phyloP scores from a whole-genome alignment of 2,113 vertebrate species.

The Motacilla tschutschensis region DNA sequence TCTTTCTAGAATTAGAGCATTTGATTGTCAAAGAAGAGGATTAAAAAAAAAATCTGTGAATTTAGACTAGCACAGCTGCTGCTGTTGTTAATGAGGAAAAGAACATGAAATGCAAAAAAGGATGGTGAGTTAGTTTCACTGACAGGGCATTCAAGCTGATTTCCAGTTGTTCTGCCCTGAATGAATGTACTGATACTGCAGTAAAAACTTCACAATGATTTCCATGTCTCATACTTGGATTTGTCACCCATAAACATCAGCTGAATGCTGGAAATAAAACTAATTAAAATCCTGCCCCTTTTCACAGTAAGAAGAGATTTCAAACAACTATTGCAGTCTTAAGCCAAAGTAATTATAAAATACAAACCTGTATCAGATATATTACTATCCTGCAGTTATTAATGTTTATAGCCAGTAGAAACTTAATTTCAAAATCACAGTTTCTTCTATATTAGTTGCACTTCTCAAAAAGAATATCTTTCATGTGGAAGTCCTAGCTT shows the following conservation, averaged over 20 bases:
- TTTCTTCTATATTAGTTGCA: neutral
- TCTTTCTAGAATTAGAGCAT: neutral
- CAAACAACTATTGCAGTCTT: slow-evolving; percentile 15
- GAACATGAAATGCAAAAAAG: slow-evolving; percentile 9
- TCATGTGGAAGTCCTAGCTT: neutral
- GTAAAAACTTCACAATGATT: neutral
- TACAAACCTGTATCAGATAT: neutral
- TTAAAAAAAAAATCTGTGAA: neutral
- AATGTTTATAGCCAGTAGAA: slow-evolving; percentile 25
- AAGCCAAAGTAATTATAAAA: slow-evolving; percentile 50
- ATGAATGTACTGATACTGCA: slow-evolving; percentile 10
- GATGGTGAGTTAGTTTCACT: neutral
- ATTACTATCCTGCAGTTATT: neutral
- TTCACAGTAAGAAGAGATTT: slow-evolving; percentile 35
- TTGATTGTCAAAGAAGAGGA: neutral
- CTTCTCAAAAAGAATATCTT: neutral
- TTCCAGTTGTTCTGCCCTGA: slow-evolving; percentile 35
- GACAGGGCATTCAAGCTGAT: slow-evolving; percentile 10
- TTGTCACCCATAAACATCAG: neutral
- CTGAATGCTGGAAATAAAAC: slow-evolving; percentile 37
- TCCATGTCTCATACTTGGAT: neutral
- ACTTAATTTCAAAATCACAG: neutral
- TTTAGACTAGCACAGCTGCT: slow-evolving; percentile 14
- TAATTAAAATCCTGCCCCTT: slow-evolving; percentile 52
- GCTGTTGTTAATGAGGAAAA: slow-evolving; percentile 1